These are phyloP conservation scores for Hydroisotoma schaefferi DNA, from an alignment of 2,888 invertebrate genomes.

Conservation along the genomic window DNA sequence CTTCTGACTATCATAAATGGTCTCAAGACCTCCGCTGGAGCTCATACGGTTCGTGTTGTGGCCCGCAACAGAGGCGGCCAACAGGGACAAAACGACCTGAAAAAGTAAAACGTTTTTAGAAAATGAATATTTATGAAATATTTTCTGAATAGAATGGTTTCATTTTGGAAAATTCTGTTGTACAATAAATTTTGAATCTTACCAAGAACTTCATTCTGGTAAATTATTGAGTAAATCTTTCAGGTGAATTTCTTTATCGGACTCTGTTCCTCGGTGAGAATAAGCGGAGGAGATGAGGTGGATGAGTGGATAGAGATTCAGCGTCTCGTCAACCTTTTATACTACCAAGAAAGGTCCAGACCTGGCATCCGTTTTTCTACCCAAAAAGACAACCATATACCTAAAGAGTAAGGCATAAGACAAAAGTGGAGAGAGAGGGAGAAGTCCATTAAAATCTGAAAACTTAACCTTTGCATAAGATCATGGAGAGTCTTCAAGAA, in stretches of 20 bases:
- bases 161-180: neutral
- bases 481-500: no score
- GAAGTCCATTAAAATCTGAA: conserved; percentile 5
- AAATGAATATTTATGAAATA: neutral
- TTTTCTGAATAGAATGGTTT: neutral
- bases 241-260: neutral
- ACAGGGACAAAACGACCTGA: conserved; percentile 17
- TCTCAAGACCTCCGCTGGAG: conserved; percentile 17
- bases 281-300: neutral
- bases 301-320: neutral
- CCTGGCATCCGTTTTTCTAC: no score
- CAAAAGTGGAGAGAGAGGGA: no score
- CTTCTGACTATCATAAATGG: conserved; percentile 8
- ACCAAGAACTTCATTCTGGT: conserved; percentile 10
- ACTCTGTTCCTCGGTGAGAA: neutral
- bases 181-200: neutral
- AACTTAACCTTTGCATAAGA: conserved; percentile 5
- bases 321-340: conserved; percentile 1
- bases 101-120: neutral
- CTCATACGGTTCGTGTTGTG: conserved; percentile 25
- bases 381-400: no score
- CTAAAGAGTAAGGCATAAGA: no score
- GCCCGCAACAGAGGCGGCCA: conserved; percentile 18
- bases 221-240: neutral
- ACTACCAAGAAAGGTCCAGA: neutral